Evolutionary conservation across 1,140 invertebrate genomes (phyloP).

Genomic region (Ectropis grisescens): DNA sequence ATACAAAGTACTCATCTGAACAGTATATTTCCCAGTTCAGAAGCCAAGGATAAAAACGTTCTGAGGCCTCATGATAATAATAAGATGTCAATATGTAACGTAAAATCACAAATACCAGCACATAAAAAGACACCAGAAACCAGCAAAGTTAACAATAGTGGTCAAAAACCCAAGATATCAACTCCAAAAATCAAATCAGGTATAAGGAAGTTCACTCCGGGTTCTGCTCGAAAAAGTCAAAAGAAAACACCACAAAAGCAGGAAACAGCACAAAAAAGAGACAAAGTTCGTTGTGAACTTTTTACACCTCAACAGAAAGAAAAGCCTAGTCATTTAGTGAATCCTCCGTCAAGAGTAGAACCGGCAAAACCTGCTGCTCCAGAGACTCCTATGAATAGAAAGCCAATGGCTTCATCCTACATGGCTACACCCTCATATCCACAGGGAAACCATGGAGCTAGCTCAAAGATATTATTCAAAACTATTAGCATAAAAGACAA

Average conservation of each 20-base stretch:
- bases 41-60: constrained; percentile 28
- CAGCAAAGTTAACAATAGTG: constrained; percentile 21
- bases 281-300: constrained; percentile 51
- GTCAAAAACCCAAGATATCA: constrained; percentile 30
- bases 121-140: constrained; percentile 37
- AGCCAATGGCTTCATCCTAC: constrained; percentile 32
- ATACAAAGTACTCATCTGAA: constrained; percentile 15
- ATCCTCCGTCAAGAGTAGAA: constrained; percentile 3
- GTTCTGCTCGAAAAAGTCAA: constrained; percentile 34
- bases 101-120: constrained; percentile 17
- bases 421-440: constrained; percentile 48
- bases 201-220: constrained; percentile 45
- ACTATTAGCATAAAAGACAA: constrained; percentile 60
- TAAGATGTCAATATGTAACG: no score
- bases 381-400: constrained; percentile 42
- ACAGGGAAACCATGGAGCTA: constrained; percentile 32
- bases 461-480: constrained; percentile 51
- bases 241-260: constrained; percentile 33
- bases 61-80: constrained; percentile 27
- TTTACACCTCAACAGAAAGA: constrained; percentile 31
- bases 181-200: constrained; percentile 55
- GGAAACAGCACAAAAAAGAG: constrained; percentile 30
- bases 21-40: constrained; percentile 22
- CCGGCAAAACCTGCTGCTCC: constrained; percentile 17
- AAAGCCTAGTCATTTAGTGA: constrained; percentile 8